Base-by-base conservation (phyloP, 2,797 vertebrate genomes). In the Pantherophis alleghaniensis region DNA sequence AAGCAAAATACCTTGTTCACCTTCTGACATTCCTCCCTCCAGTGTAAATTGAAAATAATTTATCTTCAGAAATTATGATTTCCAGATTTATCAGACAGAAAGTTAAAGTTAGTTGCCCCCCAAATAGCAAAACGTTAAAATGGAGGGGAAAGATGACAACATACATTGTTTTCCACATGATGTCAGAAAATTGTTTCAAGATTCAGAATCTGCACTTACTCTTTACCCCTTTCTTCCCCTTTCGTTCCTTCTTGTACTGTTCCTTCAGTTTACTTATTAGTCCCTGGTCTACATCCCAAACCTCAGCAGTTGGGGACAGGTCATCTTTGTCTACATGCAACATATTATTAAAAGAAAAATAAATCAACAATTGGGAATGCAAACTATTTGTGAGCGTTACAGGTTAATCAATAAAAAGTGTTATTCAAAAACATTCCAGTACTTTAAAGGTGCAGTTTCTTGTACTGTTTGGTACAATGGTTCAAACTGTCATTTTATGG, bases 251-350 rank as follows among this genome's bases (percentile, higher is more conserved):
- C 98, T 98, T 98, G 98, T 98, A 98, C 97, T 98, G 98, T 97
- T 98, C 98, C 98, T 98, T 98, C 97, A 98, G 98, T 97, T 98
- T 98, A 98, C 96, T 98, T 98, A 98, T 98, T 97, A 98, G 97
- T 94, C 98, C 98, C 98, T 98, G 97, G 97, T 98, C 98, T 98
- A 98, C 97, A 98, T 98, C 98, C 98, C 98, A 98, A 97, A 98
- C 97, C 98, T 98, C 98, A 97, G 98, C 97, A 98, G 98, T 97
- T 97, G 98, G 97, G 97, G 98, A 98, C 97, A 98, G 97, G 98
- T 98, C 97, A 97, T 98, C 98, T 98, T 98, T 98, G 97, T 98
- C 98, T 98, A 98, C 98, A 98, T 98, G 98, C 98, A 98, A 98
- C 98, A 98, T 97, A 98, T 98, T 98, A 97, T 98, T 97, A 96